Base-by-base conservation (phyloP, 2,113 vertebrate genomes). In the Brachyhypopomus gauderio region DNA sequence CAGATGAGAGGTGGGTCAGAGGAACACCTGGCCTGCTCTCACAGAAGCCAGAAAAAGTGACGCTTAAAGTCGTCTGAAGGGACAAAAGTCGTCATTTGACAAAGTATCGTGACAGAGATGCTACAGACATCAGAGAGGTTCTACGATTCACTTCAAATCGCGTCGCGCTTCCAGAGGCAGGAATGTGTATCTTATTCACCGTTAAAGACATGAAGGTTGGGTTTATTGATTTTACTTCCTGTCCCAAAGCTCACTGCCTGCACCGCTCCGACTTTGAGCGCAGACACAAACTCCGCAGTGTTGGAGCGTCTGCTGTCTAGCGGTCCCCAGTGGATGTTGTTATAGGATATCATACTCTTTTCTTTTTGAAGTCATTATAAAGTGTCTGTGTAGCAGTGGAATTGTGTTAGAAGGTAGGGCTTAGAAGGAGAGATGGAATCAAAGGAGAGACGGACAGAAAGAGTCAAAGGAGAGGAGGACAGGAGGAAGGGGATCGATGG, bases 161-260 rank as follows among this genome's bases (percentile, higher is more conserved):
- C 22, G 22, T 19, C 19, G 5, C 20, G 55, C 56, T 59, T 59
- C 11, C 55, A 59, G 3, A n/a, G 6, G 22, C 22, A 72, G 66
- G 34, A 36, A 63, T 77, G 27, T 48, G 66, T 59, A 38, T 71
- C 23, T 72, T 84, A 89, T 87, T 86, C 86, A 89, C 86, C 71
- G 70, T 81, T 52, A 79, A 62, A 83, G 77, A 86, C 83, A 87
- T 88, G 69, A 89, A 87, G 79, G 73, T 22, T 78, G 73, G 63
- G 59, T 81, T 79, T 70, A 81, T 45, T 79, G 56, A 84, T 89
- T 85, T 78, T 66, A 73, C 78, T 67, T 72, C 71, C 74, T 67
- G 25, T 67, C 36, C 73, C 81, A 80, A 89, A 87, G 87, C 87
- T 75, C 17, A 0, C 82, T 88, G 88, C 88, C 90, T 88, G 85